Percentiles rank a stretch among this genome's conserved stretches.
These are phyloP conservation scores for Limenitis arthemis DNA, from an alignment of 2,888 invertebrate genomes.

Conservation along the genomic window DNA sequence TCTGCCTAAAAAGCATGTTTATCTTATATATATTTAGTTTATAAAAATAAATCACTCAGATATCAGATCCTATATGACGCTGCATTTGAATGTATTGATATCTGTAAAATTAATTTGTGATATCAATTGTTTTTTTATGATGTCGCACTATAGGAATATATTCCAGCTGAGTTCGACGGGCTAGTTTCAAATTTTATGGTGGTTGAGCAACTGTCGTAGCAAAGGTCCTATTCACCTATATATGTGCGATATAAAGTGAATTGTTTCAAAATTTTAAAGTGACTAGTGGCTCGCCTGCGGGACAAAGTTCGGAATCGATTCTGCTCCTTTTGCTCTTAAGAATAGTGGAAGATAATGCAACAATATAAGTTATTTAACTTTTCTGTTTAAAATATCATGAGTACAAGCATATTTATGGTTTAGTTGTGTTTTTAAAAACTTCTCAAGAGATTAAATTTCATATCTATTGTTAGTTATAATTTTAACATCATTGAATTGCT, in stretches of 20 bases:
- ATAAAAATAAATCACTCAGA: neutral
- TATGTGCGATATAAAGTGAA: conserved; percentile 20
- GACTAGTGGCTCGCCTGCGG: conserved; percentile 9
- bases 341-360: conserved; percentile 1
- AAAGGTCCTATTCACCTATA: conserved; percentile 27
- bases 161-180: conserved; percentile 42
- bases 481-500: too few relatives aligned
- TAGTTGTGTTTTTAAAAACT: too few relatives aligned
- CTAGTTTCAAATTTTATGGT: conserved; percentile 68
- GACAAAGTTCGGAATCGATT: conserved; percentile 8
- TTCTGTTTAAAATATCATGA: too few relatives aligned
- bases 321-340: conserved; percentile 8
- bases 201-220: conserved; percentile 50
- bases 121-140: conserved; percentile 38
- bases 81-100: conserved; percentile 20
- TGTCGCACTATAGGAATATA: conserved; percentile 43
- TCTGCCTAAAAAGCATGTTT: neutral
- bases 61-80: conserved; percentile 11
- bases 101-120: conserved; percentile 19
- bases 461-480: too few relatives aligned
- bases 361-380: too few relatives aligned
- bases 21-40: neutral
- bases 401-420: too few relatives aligned
- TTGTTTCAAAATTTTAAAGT: conserved; percentile 16
- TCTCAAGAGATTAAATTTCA: too few relatives aligned